phyloP scores from a whole-genome alignment of 1,140 invertebrate genomes.

The Halictus rubicundus region DNA sequence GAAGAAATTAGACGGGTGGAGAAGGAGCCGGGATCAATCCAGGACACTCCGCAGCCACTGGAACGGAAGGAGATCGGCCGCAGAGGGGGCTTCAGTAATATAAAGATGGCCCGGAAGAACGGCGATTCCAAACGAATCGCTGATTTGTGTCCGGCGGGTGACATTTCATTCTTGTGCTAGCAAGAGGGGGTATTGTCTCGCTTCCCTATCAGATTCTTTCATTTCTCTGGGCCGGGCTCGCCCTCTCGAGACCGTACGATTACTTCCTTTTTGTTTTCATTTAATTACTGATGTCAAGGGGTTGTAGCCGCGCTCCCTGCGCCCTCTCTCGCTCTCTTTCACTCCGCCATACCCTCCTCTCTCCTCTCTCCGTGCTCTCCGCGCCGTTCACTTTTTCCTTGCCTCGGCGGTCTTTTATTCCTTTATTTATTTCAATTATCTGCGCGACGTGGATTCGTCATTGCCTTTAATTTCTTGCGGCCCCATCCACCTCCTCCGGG shows the following conservation, averaged over 20 bases:
- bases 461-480: slow-evolving; percentile 78
- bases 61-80: slow-evolving; percentile 50
- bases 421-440: slow-evolving; percentile 81
- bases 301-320: slow-evolving; percentile 69
- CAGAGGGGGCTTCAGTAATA: slow-evolving; percentile 33
- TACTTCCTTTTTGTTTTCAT: slow-evolving; percentile 81
- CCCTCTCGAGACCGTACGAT: slow-evolving; percentile 76
- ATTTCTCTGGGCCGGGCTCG: slow-evolving; percentile 68
- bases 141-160: slow-evolving; percentile 68
- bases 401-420: slow-evolving; percentile 76
- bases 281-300: slow-evolving; percentile 81
- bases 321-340: slow-evolving; percentile 1
- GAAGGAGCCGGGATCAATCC: background rate
- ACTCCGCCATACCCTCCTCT: no score
- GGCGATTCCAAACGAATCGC: slow-evolving; percentile 69
- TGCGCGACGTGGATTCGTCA: slow-evolving; percentile 79
- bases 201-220: slow-evolving; percentile 72
- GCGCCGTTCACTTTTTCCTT: slow-evolving; percentile 68
- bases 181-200: slow-evolving; percentile 67
- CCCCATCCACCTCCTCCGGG: slow-evolving; percentile 8
- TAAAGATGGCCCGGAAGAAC: slow-evolving; percentile 64
- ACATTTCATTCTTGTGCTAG: slow-evolving; percentile 72
- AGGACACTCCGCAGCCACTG: background rate
- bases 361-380: background rate
- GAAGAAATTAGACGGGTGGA: background rate